Evolutionary conservation across 2,888 invertebrate genomes (phyloP).

Genomic region (Liodrosophila aerea): DNA sequence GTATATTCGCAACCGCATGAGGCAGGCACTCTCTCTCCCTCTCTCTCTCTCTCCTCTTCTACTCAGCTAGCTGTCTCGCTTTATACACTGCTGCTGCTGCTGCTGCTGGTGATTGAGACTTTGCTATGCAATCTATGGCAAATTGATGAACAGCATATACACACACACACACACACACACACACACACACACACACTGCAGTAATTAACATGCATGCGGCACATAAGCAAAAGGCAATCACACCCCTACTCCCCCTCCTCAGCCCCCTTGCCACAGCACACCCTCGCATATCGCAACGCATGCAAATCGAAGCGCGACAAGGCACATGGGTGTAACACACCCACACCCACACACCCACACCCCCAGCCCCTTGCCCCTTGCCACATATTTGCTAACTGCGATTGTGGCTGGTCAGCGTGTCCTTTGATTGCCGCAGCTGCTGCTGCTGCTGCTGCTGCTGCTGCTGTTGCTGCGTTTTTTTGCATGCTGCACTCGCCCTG

Average conservation of each 20-base stretch:
- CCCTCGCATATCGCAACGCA: constrained; percentile 50
- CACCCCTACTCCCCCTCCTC: background rate
- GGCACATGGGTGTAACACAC: constrained; percentile 24
- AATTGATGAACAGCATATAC: constrained; percentile 70
- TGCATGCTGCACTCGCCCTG: constrained; percentile 70
- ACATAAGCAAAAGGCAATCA: constrained; percentile 54
- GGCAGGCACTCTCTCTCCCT: too few species aligned
- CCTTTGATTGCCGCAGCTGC: constrained; percentile 36
- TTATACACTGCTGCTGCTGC: constrained; percentile 12
- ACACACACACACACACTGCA: constrained; percentile 32
- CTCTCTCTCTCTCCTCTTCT: too few species aligned
- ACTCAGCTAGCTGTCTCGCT: constrained; percentile 17
- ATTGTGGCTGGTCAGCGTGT: constrained; percentile 65
- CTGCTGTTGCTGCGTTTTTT: constrained; percentile 67
- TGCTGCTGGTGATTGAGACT: constrained; percentile 67
- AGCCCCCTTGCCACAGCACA: background rate
- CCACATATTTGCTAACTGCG: constrained; percentile 5
- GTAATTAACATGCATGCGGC: constrained; percentile 76
- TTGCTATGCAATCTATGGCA: constrained; percentile 72
- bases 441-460: constrained; percentile 27
- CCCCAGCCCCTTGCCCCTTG: background rate
- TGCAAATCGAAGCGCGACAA: constrained; percentile 64
- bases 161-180: constrained; percentile 15
- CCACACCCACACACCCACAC: constrained; percentile 11
- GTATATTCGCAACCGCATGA: constrained; percentile 14